phyloP scores from a whole-genome alignment of 2,113 vertebrate genomes.

The Xerus inauris region DNA sequence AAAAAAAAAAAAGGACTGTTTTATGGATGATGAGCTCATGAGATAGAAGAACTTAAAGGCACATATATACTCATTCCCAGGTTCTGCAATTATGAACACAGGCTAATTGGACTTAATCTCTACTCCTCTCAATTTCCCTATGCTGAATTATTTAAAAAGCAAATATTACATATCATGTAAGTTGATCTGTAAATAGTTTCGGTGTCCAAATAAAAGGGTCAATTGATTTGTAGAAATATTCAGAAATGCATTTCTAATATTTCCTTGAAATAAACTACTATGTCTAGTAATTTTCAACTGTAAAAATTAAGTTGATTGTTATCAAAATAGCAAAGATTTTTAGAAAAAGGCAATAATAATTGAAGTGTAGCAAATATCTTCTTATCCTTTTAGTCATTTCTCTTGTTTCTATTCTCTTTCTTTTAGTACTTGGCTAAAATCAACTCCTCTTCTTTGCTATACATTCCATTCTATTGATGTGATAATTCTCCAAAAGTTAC shows the following conservation, averaged over 20 bases:
- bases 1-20: background rate
- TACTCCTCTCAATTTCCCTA: background rate
- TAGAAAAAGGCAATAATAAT: background rate
- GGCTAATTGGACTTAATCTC: background rate
- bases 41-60: background rate
- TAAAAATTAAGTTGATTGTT: constrained; percentile 32
- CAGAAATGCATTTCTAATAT: background rate
- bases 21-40: background rate
- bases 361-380: background rate
- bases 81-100: background rate
- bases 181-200: background rate
- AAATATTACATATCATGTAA: background rate
- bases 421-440: background rate
- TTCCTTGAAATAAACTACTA: background rate
- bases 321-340: background rate
- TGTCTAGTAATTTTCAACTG: background rate
- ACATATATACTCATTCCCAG: background rate
- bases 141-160: background rate
- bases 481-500: constrained; percentile 20
- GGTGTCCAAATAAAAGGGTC: background rate
- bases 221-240: background rate
- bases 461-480: constrained; percentile 32
- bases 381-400: background rate
- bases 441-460: background rate
- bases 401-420: background rate